Conservation (phyloP, 2,888 invertebrate species). For the Heliconius hortense region DNA sequence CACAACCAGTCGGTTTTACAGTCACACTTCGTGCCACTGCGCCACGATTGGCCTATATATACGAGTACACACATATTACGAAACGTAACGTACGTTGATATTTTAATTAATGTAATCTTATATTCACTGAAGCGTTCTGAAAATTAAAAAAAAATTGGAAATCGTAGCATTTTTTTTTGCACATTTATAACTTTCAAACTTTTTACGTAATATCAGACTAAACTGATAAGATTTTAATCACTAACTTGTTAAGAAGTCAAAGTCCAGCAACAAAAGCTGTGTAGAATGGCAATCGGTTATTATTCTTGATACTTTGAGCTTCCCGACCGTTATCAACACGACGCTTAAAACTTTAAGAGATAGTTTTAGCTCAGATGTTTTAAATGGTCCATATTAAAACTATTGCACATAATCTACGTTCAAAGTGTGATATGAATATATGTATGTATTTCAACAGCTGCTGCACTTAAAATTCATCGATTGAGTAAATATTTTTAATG, state of each 20-base stretch:
- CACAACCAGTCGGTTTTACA: too few relatives aligned
- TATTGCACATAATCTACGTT: slow-evolving; percentile 1
- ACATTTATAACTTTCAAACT: background rate
- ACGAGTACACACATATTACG: too few relatives aligned
- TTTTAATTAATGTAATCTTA: too few relatives aligned
- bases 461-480: background rate
- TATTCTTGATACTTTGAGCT: slow-evolving; percentile 50
- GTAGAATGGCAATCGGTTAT: slow-evolving; percentile 51
- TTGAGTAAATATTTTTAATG: background rate
- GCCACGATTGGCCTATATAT: too few relatives aligned
- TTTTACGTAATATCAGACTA: slow-evolving; percentile 11
- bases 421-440: background rate
- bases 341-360: slow-evolving; percentile 6
- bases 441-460: background rate
- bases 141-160: background rate
- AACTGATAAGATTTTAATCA: background rate
- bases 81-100: too few relatives aligned
- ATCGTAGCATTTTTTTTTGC: background rate
- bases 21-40: too few relatives aligned
- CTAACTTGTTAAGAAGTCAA: slow-evolving; percentile 17
- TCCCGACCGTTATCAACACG: slow-evolving; percentile 11
- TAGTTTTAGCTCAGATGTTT: slow-evolving; percentile 19
- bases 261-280: slow-evolving; percentile 50
- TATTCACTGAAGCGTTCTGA: too few relatives aligned
- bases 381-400: slow-evolving; percentile 13